These are phyloP conservation scores for Vespertilio murinus DNA, from an alignment of 2,797 vertebrate genomes.

Conservation along the genomic window DNA sequence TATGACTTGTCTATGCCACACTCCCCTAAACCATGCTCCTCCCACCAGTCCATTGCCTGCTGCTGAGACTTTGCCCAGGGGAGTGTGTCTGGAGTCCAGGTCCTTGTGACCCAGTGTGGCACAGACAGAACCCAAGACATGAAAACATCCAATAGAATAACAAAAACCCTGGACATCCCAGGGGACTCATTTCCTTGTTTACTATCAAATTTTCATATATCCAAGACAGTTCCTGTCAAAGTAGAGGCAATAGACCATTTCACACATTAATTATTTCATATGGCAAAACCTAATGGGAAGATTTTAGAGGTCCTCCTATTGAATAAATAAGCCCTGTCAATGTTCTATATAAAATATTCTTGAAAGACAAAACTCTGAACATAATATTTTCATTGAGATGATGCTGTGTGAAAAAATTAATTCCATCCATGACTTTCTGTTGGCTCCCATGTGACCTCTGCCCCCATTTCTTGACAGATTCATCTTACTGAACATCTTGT, in stretches of 20 bases:
- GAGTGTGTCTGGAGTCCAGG: not conserved
- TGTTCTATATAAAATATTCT: constrained; percentile 61
- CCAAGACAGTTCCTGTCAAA: constrained; percentile 77
- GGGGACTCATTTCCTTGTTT: constrained; percentile 7
- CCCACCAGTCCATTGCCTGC: not conserved
- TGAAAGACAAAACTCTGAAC: constrained; percentile 72
- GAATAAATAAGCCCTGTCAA: constrained; percentile 80
- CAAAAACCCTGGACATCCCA: not conserved
- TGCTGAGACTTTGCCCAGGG: not conserved
- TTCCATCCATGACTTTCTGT: constrained; percentile 75
- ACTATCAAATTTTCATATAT: constrained; percentile 4
- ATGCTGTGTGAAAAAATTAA: constrained; percentile 66
- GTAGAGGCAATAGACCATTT: constrained; percentile 72
- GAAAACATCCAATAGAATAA: not conserved
- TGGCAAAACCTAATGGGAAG: constrained; percentile 70
- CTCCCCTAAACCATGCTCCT: not conserved
- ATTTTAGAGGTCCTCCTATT: constrained; percentile 67
- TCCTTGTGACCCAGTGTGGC: not conserved
- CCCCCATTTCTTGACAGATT: constrained; percentile 79
- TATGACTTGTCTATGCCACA: not conserved
- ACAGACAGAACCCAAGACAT: not conserved
- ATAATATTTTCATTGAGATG: constrained; percentile 83
- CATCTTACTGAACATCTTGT: constrained; percentile 78
- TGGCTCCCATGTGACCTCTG: constrained; percentile 80
- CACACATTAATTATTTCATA: constrained; percentile 78